These are phyloP conservation scores for Meloe dianella DNA, from an alignment of 2,888 invertebrate genomes.

Conservation along the genomic window DNA sequence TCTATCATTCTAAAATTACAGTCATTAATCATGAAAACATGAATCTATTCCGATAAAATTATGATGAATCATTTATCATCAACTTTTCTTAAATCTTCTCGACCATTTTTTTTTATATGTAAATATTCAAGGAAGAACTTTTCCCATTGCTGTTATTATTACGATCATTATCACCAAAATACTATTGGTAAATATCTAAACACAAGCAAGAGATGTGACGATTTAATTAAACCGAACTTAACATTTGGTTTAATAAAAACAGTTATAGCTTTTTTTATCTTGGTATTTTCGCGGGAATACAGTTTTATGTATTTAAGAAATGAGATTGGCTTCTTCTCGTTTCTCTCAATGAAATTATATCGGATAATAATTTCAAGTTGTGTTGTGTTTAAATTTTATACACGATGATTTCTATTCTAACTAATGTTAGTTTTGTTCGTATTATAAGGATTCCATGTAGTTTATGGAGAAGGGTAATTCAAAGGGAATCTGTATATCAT, in stretches of 20 bases:
- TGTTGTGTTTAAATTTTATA: constrained; percentile 6
- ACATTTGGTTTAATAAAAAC: constrained; percentile 7
- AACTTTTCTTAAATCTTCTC: constrained; percentile 14
- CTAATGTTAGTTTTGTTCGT: constrained; percentile 18
- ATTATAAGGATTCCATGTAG: constrained; percentile 9
- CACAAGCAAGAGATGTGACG: neutral
- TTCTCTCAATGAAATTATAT: neutral
- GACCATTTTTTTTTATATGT: neutral
- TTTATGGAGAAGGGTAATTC: neutral
- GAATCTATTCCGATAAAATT: constrained; percentile 17
- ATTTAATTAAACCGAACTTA: neutral
- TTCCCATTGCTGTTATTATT: neutral
- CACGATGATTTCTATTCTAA: constrained; percentile 4
- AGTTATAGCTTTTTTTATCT: neutral
- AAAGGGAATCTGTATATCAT: constrained; percentile 31
- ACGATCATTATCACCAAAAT: neutral
- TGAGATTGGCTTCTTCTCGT: neutral
- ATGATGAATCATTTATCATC: constrained; percentile 22
- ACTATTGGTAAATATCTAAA: neutral
- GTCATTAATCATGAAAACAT: constrained; percentile 19
- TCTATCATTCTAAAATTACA: constrained; percentile 15
- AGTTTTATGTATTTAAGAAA: neutral
- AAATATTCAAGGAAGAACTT: neutral
- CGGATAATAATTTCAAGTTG: neutral
- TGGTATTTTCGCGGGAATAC: neutral